phyloP scores from a whole-genome alignment of 2,888 invertebrate species.

The Hymenopus coronatus region DNA sequence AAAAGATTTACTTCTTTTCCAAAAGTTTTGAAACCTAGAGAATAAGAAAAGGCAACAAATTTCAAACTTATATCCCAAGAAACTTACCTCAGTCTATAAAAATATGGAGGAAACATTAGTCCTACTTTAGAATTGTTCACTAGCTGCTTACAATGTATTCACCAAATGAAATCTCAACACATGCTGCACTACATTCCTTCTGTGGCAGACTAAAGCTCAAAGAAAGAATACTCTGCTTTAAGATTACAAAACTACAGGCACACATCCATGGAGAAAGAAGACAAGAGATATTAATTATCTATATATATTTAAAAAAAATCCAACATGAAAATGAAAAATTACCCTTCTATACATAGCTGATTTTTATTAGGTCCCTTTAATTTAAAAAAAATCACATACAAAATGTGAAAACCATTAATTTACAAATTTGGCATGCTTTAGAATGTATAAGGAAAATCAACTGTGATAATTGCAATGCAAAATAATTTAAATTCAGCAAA shows the following conservation, averaged over 20 bases:
- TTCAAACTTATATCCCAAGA: background rate
- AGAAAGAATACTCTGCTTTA: background rate
- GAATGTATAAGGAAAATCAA: too few species aligned
- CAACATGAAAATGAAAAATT: background rate
- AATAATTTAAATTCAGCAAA: too few species aligned
- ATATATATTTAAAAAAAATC: too few species aligned
- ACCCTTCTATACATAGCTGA: background rate
- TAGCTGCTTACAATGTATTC: background rate
- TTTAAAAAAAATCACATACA: too few species aligned
- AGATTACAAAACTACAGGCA: background rate
- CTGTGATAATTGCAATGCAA: too few species aligned
- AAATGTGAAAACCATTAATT: too few species aligned
- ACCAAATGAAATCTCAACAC: background rate
- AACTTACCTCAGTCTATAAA: background rate
- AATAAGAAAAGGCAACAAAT: background rate
- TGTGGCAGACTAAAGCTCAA: background rate
- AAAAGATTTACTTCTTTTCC: background rate
- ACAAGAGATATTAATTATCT: background rate
- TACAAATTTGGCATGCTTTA: too few species aligned
- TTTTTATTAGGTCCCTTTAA: too few species aligned
- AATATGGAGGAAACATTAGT: slow-evolving; percentile 15
- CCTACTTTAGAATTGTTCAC: background rate
- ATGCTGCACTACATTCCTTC: background rate
- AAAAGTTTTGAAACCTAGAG: background rate
- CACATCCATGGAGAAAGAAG: background rate